These are phyloP conservation scores for Rhadina sibilatrix DNA, from an alignment of 2,113 vertebrate genomes.

Conservation along the genomic window DNA sequence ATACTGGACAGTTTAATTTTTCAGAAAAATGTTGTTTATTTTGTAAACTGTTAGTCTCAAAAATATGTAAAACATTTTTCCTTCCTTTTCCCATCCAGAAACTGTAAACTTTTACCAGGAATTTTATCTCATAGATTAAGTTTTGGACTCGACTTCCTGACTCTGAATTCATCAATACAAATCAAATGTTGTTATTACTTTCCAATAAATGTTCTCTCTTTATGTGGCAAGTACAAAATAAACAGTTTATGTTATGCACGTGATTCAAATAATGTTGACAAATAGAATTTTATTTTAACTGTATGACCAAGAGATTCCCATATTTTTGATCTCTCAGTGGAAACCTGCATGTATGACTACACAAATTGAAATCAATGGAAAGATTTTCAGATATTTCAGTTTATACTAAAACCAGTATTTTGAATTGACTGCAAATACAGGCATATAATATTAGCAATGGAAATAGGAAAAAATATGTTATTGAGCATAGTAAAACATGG, in stretches of 20 bases:
- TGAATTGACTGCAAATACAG: not conserved
- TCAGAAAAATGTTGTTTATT: not conserved
- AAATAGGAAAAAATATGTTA: not conserved
- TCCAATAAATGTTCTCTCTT: not conserved
- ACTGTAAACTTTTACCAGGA: not conserved
- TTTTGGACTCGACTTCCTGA: not conserved
- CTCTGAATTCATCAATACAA: not conserved
- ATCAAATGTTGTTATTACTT: not conserved
- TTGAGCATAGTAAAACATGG: not conserved
- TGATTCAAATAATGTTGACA: not conserved
- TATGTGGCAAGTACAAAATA: not conserved
- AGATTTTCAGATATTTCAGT: not conserved
- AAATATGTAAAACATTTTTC: not conserved
- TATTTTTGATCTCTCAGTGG: not conserved
- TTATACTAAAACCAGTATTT: not conserved
- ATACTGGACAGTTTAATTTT: not conserved
- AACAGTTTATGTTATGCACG: not conserved
- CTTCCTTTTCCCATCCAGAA: not conserved
- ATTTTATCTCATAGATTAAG: not conserved
- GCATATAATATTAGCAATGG: not conserved
- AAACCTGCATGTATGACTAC: not conserved
- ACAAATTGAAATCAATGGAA: not conserved
- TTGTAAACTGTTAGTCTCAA: not conserved
- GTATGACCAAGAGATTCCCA: accelerated
- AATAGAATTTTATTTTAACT: not conserved